Percentiles rank a stretch among this genome's conserved stretches.
These are phyloP conservation scores for Tipula confusa DNA, from an alignment of 2,888 invertebrate species.

Conservation along the genomic window DNA sequence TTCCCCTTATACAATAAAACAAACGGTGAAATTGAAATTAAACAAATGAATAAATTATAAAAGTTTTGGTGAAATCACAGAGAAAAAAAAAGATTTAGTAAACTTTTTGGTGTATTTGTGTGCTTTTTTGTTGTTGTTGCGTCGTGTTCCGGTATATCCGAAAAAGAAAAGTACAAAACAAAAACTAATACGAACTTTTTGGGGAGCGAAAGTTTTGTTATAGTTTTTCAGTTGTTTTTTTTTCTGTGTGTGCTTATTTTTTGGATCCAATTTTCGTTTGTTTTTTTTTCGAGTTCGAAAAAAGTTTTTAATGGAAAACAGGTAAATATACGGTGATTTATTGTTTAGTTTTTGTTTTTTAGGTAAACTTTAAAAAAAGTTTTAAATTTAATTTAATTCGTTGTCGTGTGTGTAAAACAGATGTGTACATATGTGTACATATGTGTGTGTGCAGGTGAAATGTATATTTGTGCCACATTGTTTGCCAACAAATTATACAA, in stretches of 20 bases:
- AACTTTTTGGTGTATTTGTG: neutral
- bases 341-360: neutral
- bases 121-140: neutral
- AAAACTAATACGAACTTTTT: neutral
- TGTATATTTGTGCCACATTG: neutral
- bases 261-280: neutral
- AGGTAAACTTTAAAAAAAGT: neutral
- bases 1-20: neutral
- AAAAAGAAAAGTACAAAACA: neutral
- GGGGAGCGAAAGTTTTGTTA: neutral
- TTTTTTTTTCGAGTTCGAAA: neutral
- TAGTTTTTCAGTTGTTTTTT: neutral
- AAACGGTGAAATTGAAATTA: neutral
- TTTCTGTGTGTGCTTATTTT: no score
- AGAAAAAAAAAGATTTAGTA: neutral
- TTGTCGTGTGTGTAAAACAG: neutral
- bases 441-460: no score
- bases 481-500: neutral
- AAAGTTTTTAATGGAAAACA: neutral
- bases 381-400: neutral
- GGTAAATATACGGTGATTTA: neutral
- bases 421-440: no score
- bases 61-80: neutral
- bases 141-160: neutral
- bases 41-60: neutral